phyloP scores from a whole-genome alignment of 2,888 invertebrate species.

The Chelonus formosanus region DNA sequence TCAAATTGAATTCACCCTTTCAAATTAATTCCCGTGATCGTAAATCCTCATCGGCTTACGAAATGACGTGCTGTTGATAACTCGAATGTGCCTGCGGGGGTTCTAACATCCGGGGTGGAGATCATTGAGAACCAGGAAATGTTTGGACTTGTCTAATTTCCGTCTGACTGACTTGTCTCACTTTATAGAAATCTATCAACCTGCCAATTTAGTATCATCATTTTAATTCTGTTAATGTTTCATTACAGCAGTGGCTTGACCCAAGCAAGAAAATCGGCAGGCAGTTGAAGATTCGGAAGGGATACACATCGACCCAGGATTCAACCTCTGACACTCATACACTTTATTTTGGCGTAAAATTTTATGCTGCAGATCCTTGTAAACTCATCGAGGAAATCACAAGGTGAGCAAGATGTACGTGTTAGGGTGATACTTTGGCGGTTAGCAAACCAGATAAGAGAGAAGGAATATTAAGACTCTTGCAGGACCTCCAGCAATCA shows the following conservation, averaged over 20 bases:
- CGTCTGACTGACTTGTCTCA: conserved; percentile 13
- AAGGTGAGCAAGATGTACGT: conserved; percentile 70
- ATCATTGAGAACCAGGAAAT: conserved; percentile 34
- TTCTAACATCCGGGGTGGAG: conserved; percentile 25
- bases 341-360: conserved; percentile 96
- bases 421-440: neutral
- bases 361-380: conserved; percentile 96
- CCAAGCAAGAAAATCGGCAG: conserved; percentile 87
- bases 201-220: neutral
- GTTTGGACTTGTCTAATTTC: conserved; percentile 34
- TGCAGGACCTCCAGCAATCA: conserved; percentile 12
- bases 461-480: conserved; percentile 2
- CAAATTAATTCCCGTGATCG: conserved; percentile 47
- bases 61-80: conserved; percentile 30
- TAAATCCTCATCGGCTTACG: conserved; percentile 39
- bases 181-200: conserved; percentile 1
- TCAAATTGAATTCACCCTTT: conserved; percentile 44
- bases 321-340: conserved; percentile 75
- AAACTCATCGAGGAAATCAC: conserved; percentile 96
- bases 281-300: conserved; percentile 77
- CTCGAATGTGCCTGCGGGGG: conserved; percentile 33
- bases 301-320: conserved; percentile 53
- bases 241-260: conserved; percentile 90
- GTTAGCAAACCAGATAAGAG: conserved; percentile 1
- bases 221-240: conserved; percentile 9